Percentiles rank a stretch among this genome's conserved stretches.
Conservation (phyloP, 2,888 invertebrate genomes). For the Tetranychus truncatus region DNA sequence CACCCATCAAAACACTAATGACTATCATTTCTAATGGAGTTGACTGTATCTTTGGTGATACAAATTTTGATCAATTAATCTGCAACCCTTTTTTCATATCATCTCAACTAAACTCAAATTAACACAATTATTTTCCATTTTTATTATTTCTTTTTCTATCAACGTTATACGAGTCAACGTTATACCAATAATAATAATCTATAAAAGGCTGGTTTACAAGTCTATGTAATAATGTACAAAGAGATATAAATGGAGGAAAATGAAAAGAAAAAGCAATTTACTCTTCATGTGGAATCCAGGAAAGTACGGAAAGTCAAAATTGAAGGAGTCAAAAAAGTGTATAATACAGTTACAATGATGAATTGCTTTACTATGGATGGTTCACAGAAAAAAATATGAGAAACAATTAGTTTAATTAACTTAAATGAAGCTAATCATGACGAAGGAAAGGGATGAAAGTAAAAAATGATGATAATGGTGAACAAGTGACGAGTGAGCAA, state of each 20-base stretch:
- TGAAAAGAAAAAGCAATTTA: not conserved
- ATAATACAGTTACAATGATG: not conserved
- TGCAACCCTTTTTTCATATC: too few species aligned
- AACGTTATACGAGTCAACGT: too few species aligned
- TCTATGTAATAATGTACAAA: not conserved
- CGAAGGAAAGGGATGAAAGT: not conserved
- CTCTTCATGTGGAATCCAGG: not conserved
- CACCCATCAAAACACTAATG: too few species aligned
- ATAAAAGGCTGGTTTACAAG: too few species aligned
- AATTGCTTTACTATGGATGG: not conserved
- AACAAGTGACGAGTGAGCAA: not conserved
- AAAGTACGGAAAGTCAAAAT: not conserved
- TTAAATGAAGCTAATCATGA: conserved; percentile 1
- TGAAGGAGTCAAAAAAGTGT: not conserved
- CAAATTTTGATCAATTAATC: too few species aligned
- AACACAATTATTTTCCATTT: too few species aligned
- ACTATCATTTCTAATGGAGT: too few species aligned
- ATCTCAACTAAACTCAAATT: too few species aligned
- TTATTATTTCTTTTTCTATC: too few species aligned
- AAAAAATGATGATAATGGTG: not conserved
- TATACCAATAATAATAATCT: too few species aligned
- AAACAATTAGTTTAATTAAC: conserved; percentile 1
- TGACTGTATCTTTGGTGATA: too few species aligned
- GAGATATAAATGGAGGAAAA: not conserved
- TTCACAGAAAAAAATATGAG: not conserved